Percentiles rank a stretch among this genome's conserved stretches.
Evolutionary conservation across 2,888 invertebrate genomes (phyloP).

Genomic region (Drosophila anomalata): DNA sequence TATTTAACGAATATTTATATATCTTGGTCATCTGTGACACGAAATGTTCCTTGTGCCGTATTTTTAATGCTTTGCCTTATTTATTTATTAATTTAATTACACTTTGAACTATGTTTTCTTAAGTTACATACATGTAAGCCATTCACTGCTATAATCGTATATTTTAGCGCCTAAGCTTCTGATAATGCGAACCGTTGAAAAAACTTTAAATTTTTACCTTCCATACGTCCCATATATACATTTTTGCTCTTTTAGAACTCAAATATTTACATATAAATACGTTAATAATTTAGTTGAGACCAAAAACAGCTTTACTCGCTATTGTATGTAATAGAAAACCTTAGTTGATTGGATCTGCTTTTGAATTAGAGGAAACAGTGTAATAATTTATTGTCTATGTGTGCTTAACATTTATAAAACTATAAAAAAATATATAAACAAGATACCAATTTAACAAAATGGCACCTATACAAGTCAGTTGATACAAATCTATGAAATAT

Average conservation of each 20-base stretch:
- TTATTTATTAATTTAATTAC: constrained; percentile 14
- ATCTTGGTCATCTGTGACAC: constrained; percentile 28
- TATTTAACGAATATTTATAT: constrained; percentile 9
- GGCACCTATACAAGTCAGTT: constrained; percentile 35
- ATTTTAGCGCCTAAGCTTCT: constrained; percentile 6
- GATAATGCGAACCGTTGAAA: constrained; percentile 15
- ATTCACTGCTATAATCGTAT: constrained; percentile 12
- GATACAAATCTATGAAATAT: constrained; percentile 13
- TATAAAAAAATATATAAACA: constrained; percentile 21
- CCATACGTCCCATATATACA: neutral
- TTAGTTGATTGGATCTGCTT: constrained; percentile 26
- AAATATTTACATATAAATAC: constrained; percentile 4
- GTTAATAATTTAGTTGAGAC: constrained; percentile 18
- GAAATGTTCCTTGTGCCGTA: constrained; percentile 72
- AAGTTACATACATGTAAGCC: neutral
- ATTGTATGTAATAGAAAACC: constrained; percentile 37
- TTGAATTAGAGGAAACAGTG: constrained; percentile 18
- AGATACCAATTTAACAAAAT: constrained; percentile 31
- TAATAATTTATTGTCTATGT: constrained; percentile 28
- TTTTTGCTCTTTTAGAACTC: constrained; percentile 1
- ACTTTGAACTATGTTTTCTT: neutral
- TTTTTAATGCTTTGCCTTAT: constrained; percentile 21
- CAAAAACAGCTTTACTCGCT: constrained; percentile 59
- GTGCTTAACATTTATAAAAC: constrained; percentile 27
- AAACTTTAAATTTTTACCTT: neutral